A percentile compares a stretch with the other conserved stretches of the same genome.
Evolutionary conservation across 2,113 vertebrate genomes (phyloP).

Genomic region (Eurystomus gularis): DNA sequence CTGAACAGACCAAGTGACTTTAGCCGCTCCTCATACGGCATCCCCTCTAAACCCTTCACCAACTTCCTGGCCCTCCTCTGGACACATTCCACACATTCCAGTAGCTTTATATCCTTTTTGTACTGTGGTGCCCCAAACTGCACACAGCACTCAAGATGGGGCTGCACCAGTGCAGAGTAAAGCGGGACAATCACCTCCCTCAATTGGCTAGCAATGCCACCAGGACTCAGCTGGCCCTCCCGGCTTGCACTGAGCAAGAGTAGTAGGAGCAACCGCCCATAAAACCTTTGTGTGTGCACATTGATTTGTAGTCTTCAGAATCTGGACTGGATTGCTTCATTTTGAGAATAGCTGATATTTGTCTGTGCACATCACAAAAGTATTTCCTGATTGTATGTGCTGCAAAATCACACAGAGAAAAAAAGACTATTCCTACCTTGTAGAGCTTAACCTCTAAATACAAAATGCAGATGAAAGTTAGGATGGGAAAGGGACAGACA

Average conservation of each 20-base stretch:
- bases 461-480: neutral
- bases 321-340: neutral
- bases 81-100: no score
- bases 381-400: neutral
- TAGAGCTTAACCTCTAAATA: neutral
- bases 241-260: neutral
- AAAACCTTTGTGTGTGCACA: neutral
- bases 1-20: no score
- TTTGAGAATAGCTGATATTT: neutral
- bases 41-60: no score
- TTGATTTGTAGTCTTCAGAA: neutral
- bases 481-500: neutral
- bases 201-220: no score
- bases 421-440: neutral
- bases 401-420: neutral
- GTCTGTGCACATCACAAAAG: neutral
- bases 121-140: no score
- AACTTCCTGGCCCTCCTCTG: no score
- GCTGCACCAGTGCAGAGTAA: no score
- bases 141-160: no score
- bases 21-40: no score
- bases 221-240: no score
- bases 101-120: no score
- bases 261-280: neutral
- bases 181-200: no score